phyloP scores from a whole-genome alignment of 2,888 invertebrate species.

The Caenorhabditis virilis region DNA sequence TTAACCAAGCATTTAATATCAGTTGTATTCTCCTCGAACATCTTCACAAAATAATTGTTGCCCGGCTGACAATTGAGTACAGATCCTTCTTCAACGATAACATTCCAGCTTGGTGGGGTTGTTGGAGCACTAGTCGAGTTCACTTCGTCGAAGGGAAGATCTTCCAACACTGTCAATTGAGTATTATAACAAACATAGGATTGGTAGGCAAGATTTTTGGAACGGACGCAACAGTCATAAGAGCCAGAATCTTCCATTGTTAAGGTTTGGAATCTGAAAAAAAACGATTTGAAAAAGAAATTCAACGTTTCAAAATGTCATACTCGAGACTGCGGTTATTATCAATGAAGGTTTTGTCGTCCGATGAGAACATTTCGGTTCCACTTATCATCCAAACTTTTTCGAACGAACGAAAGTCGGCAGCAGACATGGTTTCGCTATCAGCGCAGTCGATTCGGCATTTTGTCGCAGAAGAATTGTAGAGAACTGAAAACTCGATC shows the following conservation, averaged over 20 bases:
- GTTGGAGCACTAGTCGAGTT: conserved; percentile 16
- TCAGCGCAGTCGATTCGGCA: conserved; percentile 37
- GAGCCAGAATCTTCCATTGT: conserved; percentile 20
- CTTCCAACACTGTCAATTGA: conserved; percentile 15
- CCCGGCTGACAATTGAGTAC: conserved; percentile 24
- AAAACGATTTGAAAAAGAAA: conserved; percentile 1
- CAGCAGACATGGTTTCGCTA: conserved; percentile 22
- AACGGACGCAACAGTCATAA: conserved; percentile 31
- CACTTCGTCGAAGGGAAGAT: conserved; percentile 13
- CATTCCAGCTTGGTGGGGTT: conserved; percentile 25
- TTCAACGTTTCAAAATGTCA: background rate
- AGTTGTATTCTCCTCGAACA: conserved; percentile 30
- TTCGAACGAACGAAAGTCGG: conserved; percentile 20
- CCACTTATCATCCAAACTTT: conserved; percentile 35
- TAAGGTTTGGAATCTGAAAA: conserved; percentile 26
- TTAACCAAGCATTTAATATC: conserved; percentile 29
- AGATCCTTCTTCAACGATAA: conserved; percentile 16
- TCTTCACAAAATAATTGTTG: conserved; percentile 27
- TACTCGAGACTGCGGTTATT: conserved; percentile 32
- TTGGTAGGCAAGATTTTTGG: conserved; percentile 28
- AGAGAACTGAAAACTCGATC: conserved; percentile 13
- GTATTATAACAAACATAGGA: conserved; percentile 34
- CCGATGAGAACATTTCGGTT: conserved; percentile 23
- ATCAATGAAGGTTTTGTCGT: conserved; percentile 37
- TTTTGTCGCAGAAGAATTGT: conserved; percentile 19